Base-by-base conservation (phyloP, 2,888 invertebrate genomes). In the Nymphalis urticae region DNA sequence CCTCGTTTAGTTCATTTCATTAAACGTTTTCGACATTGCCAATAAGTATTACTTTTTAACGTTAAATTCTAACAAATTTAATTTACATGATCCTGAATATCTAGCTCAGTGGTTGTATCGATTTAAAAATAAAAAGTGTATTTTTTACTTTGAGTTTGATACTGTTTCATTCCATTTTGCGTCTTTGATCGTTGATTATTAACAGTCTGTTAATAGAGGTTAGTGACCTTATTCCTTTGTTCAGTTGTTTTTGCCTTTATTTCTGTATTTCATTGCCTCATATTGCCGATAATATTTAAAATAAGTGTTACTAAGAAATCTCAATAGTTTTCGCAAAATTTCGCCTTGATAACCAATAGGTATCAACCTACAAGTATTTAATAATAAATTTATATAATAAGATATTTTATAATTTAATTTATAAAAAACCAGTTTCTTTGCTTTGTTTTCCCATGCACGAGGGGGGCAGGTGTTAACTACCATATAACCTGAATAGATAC, bases 1-100 rank as follows among this genome's bases (percentile, higher is more conserved):
- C 75, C 76, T 80, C 79, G 81, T 82, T 84, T 77, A 77, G 77
- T 74, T 72, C 61, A 81, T 85, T 86, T 86, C 82, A 80, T 81
- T 78, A 80, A 75, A 77, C 68, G 77, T 72, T 71, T 72, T 71
- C 64, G 69, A 75, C 70, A 69, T 74, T 62, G 36, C 19, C 54
- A 62, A 16, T 51, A 66, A 32, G 54, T 17, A 56, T 56, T 56
- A 32, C 32, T n/a, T 58, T 58, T 58, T 58, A 32, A 56, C 17
- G 32, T 56, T n/a, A 32, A 27, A n/a, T 56, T 56, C 47, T 48
- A 48, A 61, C 47, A 19, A 48, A 48, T 48, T 27, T 48, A 61
- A 61, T 27, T 48, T 48, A 27, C 16, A 5, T 48, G 48, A 19
- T 61, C 17, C 24, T 16, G 19, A 48, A 65, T 50, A 48, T 27